These are phyloP conservation scores for Melanostigma gelatinosum DNA, from an alignment of 2,113 vertebrate species.

Conservation along the genomic window DNA sequence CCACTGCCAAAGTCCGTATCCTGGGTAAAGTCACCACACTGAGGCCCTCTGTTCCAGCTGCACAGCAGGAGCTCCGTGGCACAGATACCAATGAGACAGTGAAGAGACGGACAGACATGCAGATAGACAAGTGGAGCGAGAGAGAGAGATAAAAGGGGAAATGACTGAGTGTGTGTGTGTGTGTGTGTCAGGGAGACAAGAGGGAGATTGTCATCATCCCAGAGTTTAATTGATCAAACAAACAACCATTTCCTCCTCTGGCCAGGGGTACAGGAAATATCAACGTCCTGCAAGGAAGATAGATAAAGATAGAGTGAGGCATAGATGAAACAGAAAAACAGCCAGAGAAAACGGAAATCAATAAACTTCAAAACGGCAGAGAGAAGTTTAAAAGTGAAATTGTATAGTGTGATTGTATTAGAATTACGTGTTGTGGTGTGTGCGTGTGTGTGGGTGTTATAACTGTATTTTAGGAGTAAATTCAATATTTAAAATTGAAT, in stretches of 20 bases:
- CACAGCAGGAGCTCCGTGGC: slow-evolving; percentile 54
- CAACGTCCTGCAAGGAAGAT: slow-evolving; percentile 38
- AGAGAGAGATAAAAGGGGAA: slow-evolving; percentile 1
- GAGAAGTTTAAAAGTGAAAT: background rate
- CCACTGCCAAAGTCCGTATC: slow-evolving; percentile 53
- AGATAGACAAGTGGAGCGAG: background rate
- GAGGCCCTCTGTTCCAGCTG: slow-evolving; percentile 68
- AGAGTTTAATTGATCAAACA: slow-evolving; percentile 65
- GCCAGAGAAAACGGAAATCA: background rate
- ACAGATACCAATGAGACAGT: slow-evolving; percentile 39
- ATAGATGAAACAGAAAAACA: background rate
- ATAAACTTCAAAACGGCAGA: background rate
- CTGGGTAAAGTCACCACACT: slow-evolving; percentile 65
- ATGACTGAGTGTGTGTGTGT: background rate
- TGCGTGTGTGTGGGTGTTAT: background rate
- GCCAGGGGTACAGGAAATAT: slow-evolving; percentile 64
- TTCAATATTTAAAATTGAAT: background rate
- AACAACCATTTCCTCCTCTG: slow-evolving; percentile 74
- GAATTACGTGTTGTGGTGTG: background rate
- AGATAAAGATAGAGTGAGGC: background rate
- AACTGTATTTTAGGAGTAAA: background rate
- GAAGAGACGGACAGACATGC: slow-evolving; percentile 27
- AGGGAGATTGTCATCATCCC: slow-evolving; percentile 60
- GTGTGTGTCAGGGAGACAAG: slow-evolving; percentile 50
- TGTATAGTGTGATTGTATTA: background rate